Evolutionary conservation across 1,140 invertebrate genomes (phyloP).

Genomic region (Meloidogyne hapla): DNA sequence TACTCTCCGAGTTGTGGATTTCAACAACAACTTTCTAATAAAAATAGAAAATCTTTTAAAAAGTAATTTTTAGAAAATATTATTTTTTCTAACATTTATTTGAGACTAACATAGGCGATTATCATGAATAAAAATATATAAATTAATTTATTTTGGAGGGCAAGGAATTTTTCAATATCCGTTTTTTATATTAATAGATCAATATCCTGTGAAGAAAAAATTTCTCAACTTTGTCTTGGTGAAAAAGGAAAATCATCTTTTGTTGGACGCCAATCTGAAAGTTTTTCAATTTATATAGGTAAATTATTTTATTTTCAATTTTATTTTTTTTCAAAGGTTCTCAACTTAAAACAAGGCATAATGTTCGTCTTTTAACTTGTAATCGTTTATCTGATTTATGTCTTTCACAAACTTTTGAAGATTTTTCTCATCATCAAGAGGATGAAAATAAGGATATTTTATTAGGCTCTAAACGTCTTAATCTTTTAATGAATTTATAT

Average conservation of each 20-base stretch:
- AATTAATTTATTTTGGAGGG: too few relatives aligned
- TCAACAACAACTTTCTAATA: not conserved
- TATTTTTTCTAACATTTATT: too few relatives aligned
- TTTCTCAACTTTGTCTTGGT: slow-evolving; percentile 4
- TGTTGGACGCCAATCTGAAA: slow-evolving; percentile 32
- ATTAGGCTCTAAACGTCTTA: slow-evolving; percentile 47
- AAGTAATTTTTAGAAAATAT: not conserved
- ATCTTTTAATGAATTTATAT: slow-evolving; percentile 49
- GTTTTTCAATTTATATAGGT: slow-evolving; percentile 56
- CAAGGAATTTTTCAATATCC: too few relatives aligned
- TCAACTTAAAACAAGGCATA: slow-evolving; percentile 97
- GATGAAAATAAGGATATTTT: slow-evolving; percentile 19
- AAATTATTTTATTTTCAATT: not conserved
- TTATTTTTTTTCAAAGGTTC: slow-evolving; percentile 70
- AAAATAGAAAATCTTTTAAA: slow-evolving; percentile 2
- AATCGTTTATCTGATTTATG: slow-evolving; percentile 77
- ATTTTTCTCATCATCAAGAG: not conserved
- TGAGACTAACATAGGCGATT: too few relatives aligned
- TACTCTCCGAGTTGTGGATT: not conserved
- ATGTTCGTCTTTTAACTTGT: slow-evolving; percentile 83
- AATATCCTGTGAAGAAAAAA: slow-evolving; percentile 31
- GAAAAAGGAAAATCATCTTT: slow-evolving; percentile 15
- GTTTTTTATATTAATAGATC: slow-evolving; percentile 21
- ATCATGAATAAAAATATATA: too few relatives aligned
- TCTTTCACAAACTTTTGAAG: slow-evolving; percentile 68